Conservation (phyloP, 2,888 invertebrate genomes). For the Andricus curvator region DNA sequence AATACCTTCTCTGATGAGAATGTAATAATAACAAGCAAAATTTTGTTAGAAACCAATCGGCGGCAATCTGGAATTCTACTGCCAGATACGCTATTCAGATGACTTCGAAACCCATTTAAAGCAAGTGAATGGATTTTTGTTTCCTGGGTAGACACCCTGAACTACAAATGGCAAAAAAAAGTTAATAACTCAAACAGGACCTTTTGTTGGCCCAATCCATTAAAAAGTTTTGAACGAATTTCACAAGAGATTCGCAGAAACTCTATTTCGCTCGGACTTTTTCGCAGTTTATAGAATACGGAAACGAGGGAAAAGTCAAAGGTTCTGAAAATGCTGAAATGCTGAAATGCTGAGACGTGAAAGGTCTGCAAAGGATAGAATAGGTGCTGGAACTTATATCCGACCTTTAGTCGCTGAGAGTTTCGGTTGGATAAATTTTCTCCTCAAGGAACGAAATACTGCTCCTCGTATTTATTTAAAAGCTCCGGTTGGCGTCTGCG, state of each 20-base stretch:
- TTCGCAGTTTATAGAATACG: slow-evolving; percentile 30
- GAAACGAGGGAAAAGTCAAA: slow-evolving; percentile 15
- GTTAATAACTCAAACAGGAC: neutral
- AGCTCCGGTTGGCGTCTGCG: slow-evolving; percentile 52
- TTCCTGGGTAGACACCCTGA: too few relatives aligned
- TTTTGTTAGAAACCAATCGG: too few relatives aligned
- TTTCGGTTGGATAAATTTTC: slow-evolving; percentile 39
- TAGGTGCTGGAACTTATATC: slow-evolving; percentile 25
- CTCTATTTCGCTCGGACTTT: slow-evolving; percentile 20
- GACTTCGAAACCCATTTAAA: too few relatives aligned
- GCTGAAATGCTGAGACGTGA: slow-evolving; percentile 7
- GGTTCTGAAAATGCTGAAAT: slow-evolving; percentile 12
- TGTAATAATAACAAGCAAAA: too few relatives aligned
- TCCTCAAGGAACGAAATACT: slow-evolving; percentile 44
- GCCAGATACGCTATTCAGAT: too few relatives aligned
- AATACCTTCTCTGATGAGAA: too few relatives aligned
- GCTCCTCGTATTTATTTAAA: slow-evolving; percentile 61
- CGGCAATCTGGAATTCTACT: too few relatives aligned
- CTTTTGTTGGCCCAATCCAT: neutral
- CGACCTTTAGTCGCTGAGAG: slow-evolving; percentile 20
- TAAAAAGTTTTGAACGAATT: slow-evolving; percentile 10
- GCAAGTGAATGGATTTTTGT: too few relatives aligned
- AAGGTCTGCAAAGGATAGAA: slow-evolving; percentile 28
- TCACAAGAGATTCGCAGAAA: slow-evolving; percentile 12
- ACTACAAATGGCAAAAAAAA: neutral